A percentile compares a stretch with the other conserved stretches of the same genome.
Conservation (phyloP, 2,797 vertebrate genomes). For the Babyrousa celebensis region DNA sequence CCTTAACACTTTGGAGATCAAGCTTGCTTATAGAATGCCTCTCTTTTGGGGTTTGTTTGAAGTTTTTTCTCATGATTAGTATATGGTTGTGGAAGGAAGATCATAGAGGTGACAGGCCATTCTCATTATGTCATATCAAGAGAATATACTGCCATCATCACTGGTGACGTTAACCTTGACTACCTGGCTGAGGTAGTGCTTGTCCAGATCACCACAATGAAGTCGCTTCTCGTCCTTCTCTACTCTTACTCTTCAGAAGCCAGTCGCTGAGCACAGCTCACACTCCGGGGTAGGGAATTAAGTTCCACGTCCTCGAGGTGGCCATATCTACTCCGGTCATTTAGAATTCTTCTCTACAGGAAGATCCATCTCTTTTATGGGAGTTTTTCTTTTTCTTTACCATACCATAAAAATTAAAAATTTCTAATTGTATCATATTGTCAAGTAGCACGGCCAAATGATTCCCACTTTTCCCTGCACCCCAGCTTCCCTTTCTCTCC, state of each 20-base stretch:
- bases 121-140: not conserved
- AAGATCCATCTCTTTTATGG: not conserved
- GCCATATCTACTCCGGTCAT: not conserved
- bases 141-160: not conserved
- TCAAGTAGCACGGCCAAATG: not conserved
- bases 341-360: conserved; percentile 13
- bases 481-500: not conserved
- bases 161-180: not conserved
- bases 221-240: not conserved
- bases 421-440: not conserved
- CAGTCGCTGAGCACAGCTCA: not conserved
- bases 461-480: not conserved
- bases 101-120: not conserved
- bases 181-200: not conserved
- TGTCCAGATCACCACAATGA: not conserved
- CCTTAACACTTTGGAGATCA: not conserved
- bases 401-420: not conserved
- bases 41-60: not conserved
- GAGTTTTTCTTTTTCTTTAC: not conserved
- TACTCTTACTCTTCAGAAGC: not conserved
- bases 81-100: not conserved
- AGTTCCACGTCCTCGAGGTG: not conserved
- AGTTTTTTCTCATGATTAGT: not conserved
- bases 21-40: not conserved
- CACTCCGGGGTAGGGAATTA: not conserved